Conservation (phyloP, 1,140 invertebrate genomes). For the Tetramorium alpestre region DNA sequence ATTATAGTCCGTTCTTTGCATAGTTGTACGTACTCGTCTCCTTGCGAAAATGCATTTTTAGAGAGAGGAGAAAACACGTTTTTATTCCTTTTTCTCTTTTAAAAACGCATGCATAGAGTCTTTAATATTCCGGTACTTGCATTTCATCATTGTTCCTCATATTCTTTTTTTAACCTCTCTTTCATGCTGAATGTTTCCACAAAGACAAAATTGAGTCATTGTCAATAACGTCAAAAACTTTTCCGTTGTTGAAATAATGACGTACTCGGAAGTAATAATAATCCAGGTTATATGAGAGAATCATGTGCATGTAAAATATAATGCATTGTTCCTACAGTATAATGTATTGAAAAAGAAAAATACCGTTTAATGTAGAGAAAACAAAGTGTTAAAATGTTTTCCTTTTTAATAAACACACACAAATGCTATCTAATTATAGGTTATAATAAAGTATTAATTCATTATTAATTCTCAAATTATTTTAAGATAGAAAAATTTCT, state of each 20-base stretch:
- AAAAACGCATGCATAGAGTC: not conserved
- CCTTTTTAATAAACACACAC: not conserved
- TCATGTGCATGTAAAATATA: not conserved
- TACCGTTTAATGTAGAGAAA: not conserved
- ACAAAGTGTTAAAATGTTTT: not conserved
- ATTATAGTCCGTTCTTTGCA: not conserved
- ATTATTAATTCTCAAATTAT: not conserved
- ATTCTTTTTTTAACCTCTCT: not conserved
- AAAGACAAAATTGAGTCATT: slow-evolving; percentile 17
- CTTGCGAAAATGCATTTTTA: slow-evolving; percentile 3
- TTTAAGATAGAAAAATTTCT: not conserved
- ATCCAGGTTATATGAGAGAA: not conserved
- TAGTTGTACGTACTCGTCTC: not conserved
- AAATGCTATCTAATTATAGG: not conserved
- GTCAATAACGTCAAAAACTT: slow-evolving; percentile 13
- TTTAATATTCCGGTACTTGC: not conserved
- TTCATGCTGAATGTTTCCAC: not conserved
- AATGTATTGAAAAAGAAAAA: not conserved
- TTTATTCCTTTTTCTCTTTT: slow-evolving; percentile 1
- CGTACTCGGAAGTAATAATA: not conserved
- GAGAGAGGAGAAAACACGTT: not conserved
- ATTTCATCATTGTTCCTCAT: not conserved
- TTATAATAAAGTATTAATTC: not conserved
- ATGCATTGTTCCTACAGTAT: not conserved
- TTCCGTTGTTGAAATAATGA: not conserved